phyloP scores from a whole-genome alignment of 1,140 invertebrate species.

The Protaetia brevitarsis region DNA sequence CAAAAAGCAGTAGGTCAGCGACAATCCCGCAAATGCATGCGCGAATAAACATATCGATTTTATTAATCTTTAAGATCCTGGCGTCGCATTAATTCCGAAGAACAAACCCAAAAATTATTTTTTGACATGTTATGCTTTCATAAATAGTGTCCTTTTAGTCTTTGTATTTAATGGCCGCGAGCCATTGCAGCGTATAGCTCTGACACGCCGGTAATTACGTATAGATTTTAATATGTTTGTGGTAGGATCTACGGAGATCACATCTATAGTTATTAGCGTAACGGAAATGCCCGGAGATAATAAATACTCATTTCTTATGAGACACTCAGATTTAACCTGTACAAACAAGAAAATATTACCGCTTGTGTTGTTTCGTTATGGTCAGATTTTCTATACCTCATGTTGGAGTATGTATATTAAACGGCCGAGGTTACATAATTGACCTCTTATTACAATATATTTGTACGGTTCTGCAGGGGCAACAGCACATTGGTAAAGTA shows the following conservation, averaged over 20 bases:
- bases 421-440: constrained; percentile 6
- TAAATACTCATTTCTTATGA: constrained; percentile 2
- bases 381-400: neutral
- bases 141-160: constrained; percentile 1
- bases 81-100: neutral
- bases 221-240: constrained; percentile 4
- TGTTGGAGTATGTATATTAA: too few species aligned
- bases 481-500: too few species aligned
- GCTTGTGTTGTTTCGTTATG: constrained; percentile 5
- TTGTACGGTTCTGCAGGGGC: too few species aligned
- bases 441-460: constrained; percentile 15
- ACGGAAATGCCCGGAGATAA: constrained; percentile 13
- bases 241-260: constrained; percentile 6
- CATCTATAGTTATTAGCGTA: constrained; percentile 16
- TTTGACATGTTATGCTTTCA: neutral
- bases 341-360: constrained; percentile 16
- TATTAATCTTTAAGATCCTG: neutral
- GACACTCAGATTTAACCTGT: constrained; percentile 8
- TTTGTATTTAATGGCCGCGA: neutral
- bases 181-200: neutral
- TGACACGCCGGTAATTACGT: constrained; percentile 9
- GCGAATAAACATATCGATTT: neutral
- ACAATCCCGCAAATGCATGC: neutral
- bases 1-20: neutral
- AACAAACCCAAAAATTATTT: constrained; percentile 19